Evolutionary conservation across 2,797 vertebrate genomes (phyloP).

Genomic region (Sarcophilus harrisii): DNA sequence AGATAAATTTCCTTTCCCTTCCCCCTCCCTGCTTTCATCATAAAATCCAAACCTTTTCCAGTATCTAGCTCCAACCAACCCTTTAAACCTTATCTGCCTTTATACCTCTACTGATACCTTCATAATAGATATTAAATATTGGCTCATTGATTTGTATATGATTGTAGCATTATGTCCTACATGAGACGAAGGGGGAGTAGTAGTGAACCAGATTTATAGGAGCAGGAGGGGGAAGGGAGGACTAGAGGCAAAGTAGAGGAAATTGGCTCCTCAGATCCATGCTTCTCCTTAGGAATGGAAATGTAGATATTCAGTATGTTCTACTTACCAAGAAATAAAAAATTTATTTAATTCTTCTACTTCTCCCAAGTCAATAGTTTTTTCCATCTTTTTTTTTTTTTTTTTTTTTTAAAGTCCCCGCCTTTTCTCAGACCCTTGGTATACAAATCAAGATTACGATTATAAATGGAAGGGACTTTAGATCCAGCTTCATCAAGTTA

Average conservation of each 20-base stretch:
- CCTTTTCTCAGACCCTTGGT: neutral
- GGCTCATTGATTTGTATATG: neutral
- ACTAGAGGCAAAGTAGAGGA: neutral
- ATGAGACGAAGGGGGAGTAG: neutral
- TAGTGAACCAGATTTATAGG: neutral
- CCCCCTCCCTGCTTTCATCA: neutral
- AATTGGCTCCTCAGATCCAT: neutral
- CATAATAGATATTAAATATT: neutral
- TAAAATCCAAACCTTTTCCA: neutral
- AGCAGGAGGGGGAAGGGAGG: neutral
- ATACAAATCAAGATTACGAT: neutral
- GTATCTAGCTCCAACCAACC: neutral
- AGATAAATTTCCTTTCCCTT: neutral
- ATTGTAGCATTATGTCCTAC: neutral
- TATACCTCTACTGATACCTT: neutral
- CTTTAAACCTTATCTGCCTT: neutral
- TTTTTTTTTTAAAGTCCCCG: no score
- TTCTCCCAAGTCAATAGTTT: neutral
- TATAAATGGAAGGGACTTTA: neutral
- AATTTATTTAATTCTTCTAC: neutral
- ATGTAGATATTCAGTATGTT: neutral
- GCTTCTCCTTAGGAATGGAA: conserved; percentile 5
- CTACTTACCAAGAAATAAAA: neutral
- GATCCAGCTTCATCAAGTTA: neutral
- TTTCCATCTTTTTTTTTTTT: neutral